Conservation (phyloP, 2,797 vertebrate genomes). For the Labroides dimidiatus region DNA sequence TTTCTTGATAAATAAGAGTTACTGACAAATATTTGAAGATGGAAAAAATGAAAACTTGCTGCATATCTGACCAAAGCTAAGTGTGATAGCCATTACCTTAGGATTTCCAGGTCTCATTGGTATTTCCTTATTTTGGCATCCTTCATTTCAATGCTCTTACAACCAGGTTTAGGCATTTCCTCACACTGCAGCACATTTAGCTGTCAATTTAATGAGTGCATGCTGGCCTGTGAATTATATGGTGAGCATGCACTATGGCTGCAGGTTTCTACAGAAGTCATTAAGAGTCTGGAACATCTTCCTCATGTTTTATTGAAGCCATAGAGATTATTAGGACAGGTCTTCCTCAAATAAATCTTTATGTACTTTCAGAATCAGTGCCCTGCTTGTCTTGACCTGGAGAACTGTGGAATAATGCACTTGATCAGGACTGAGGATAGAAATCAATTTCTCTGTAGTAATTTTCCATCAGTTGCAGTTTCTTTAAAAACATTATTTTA, state of each 20-base stretch:
- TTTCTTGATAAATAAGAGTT: slow-evolving; percentile 27
- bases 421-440: slow-evolving; percentile 21
- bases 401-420: slow-evolving; percentile 25
- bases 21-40: neutral
- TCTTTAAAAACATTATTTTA: slow-evolving; percentile 2
- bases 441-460: slow-evolving; percentile 15
- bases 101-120: slow-evolving; percentile 7
- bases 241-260: slow-evolving; percentile 39
- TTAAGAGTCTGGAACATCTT: slow-evolving; percentile 59
- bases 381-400: slow-evolving; percentile 37
- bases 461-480: slow-evolving; percentile 23
- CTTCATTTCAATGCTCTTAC: neutral
- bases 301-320: slow-evolving; percentile 58
- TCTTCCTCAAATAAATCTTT: slow-evolving; percentile 46
- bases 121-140: neutral
- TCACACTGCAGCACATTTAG: slow-evolving; percentile 19
- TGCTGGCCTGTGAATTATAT: slow-evolving; percentile 42
- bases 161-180: slow-evolving; percentile 9
- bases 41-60: neutral
- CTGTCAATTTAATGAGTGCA: slow-evolving; percentile 67
- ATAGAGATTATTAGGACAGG: slow-evolving; percentile 54
- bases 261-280: slow-evolving; percentile 60
- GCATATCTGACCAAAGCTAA: neutral
- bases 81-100: neutral
- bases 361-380: slow-evolving; percentile 28